Conservation (phyloP, 2,888 invertebrate genomes). For the Leptinotarsa peninsularis region DNA sequence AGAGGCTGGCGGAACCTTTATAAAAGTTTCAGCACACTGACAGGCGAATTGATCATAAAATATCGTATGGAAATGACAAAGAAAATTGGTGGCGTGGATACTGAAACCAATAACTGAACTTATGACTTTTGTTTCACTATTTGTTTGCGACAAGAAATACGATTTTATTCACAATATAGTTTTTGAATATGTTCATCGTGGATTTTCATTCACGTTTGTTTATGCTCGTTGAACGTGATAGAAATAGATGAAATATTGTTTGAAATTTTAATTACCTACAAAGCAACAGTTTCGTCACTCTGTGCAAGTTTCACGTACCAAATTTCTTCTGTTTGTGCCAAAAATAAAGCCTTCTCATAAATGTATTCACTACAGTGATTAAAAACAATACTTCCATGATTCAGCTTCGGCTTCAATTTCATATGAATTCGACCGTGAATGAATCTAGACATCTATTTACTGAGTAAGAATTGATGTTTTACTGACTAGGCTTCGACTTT, state of each 20-base stretch:
- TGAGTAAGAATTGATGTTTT: neutral
- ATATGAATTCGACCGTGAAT: neutral
- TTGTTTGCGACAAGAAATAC: too few relatives aligned
- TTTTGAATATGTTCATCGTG: too few relatives aligned
- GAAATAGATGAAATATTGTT: too few relatives aligned
- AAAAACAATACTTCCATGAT: neutral
- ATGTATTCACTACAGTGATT: slow-evolving; percentile 1
- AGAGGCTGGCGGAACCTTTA: neutral
- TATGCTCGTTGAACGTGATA: too few relatives aligned
- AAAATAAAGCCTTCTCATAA: neutral
- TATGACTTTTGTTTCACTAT: too few relatives aligned
- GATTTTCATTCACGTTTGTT: too few relatives aligned
- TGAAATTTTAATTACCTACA: too few relatives aligned
- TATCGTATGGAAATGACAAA: neutral
- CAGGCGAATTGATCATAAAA: neutral
- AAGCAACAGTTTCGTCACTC: too few relatives aligned
- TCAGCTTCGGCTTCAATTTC: neutral
- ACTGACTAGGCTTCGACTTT: slow-evolving; percentile 20
- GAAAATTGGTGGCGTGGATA: too few relatives aligned
- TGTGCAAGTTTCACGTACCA: neutral
- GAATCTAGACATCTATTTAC: neutral
- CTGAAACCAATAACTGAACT: too few relatives aligned
- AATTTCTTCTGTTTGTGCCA: slow-evolving; percentile 3
- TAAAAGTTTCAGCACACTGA: neutral
- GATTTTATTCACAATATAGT: too few relatives aligned